phyloP scores from a whole-genome alignment of 2,113 vertebrate genomes.

The Corythornis cristatus region DNA sequence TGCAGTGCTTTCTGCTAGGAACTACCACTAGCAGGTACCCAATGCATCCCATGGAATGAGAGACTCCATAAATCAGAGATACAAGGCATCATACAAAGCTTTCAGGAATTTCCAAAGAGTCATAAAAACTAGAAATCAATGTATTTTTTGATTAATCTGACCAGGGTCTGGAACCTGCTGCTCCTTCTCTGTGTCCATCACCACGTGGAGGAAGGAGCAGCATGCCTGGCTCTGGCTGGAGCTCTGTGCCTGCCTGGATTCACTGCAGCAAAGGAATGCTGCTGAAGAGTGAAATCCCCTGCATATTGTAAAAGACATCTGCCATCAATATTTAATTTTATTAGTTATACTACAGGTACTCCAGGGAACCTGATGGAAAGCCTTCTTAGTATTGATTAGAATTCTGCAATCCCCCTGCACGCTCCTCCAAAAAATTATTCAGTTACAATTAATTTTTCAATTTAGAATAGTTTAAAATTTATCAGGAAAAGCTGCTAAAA shows the following conservation, averaged over 20 bases:
- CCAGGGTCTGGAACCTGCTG: too few species aligned
- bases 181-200: neutral
- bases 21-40: neutral
- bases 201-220: neutral
- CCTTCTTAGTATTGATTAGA: slow-evolving; percentile 59
- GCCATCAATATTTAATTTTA: slow-evolving; percentile 75
- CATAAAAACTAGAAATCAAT: slow-evolving; percentile 27
- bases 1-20: neutral
- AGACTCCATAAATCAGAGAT: slow-evolving; percentile 67
- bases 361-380: slow-evolving; percentile 50
- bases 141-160: neutral
- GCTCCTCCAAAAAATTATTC: slow-evolving; percentile 48
- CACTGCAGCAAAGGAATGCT: slow-evolving; percentile 28
- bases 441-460: slow-evolving; percentile 64
- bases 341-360: slow-evolving; percentile 69
- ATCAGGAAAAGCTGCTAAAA: slow-evolving; percentile 41
- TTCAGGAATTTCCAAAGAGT: slow-evolving; percentile 52
- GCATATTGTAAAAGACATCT: slow-evolving; percentile 56
- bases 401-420: slow-evolving; percentile 52
- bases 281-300: slow-evolving; percentile 8
- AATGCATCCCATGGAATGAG: slow-evolving; percentile 63
- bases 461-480: slow-evolving; percentile 56
- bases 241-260: neutral
- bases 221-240: neutral
- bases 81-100: slow-evolving; percentile 54